A percentile compares a stretch with the other conserved stretches of the same genome.
phyloP scores from a whole-genome alignment of 2,113 vertebrate species.

The Pedionomus torquatus region DNA sequence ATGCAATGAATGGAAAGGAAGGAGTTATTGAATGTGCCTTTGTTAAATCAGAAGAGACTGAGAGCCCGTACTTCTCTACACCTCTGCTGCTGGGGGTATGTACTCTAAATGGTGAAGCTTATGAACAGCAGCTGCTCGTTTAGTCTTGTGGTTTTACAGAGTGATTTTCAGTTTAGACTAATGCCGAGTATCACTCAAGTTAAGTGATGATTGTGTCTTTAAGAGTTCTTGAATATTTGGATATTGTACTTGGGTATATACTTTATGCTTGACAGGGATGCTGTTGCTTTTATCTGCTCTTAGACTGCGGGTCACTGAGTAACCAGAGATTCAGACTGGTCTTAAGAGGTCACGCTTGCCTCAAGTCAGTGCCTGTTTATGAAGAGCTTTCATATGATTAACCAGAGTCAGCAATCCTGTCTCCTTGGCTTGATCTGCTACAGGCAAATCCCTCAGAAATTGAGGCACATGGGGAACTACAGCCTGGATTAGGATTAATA shows the following conservation, averaged over 20 bases:
- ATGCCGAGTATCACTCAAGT: not conserved
- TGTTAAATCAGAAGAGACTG: conserved; percentile 90
- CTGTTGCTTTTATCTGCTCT: not conserved
- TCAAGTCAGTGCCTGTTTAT: not conserved
- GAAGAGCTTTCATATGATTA: not conserved
- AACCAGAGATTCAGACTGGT: not conserved
- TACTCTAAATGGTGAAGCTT: not conserved
- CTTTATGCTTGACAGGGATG: not conserved
- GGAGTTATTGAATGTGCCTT: conserved; percentile 93
- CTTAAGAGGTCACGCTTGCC: not conserved
- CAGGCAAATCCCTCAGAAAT: not conserved
- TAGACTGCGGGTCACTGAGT: not conserved
- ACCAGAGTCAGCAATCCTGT: not conserved
- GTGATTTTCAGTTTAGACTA: not conserved
- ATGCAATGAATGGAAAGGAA: conserved; percentile 95
- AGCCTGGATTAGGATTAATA: not conserved
- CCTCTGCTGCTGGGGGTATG: conserved; percentile 90
- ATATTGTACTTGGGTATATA: accelerated
- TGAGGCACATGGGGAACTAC: not conserved
- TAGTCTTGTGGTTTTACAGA: not conserved
- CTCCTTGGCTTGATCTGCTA: not conserved
- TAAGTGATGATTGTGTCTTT: not conserved
- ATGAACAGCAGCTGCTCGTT: not conserved
- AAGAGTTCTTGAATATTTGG: not conserved
- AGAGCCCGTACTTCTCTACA: conserved; percentile 94